A percentile compares a stretch with the other conserved stretches of the same genome.
phyloP scores from a whole-genome alignment of 2,888 invertebrate species.

The Philereme vetulata region DNA sequence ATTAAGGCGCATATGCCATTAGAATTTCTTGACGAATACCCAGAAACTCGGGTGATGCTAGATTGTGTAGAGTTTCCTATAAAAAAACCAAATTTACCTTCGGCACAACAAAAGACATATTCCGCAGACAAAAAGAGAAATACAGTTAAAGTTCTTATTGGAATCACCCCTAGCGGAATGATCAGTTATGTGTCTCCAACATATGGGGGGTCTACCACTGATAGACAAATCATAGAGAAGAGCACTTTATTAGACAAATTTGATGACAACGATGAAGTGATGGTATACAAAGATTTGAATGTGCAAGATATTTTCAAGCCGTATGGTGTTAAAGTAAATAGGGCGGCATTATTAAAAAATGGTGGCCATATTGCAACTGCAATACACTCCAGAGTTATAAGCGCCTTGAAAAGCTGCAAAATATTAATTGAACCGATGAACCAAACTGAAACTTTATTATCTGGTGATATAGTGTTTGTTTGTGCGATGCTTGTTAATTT shows the following conservation, averaged over 20 bases:
- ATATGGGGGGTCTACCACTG: conserved; percentile 18
- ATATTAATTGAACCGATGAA: conserved; percentile 19
- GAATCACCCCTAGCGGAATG: background rate
- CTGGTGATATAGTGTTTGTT: conserved; percentile 16
- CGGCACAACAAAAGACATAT: background rate
- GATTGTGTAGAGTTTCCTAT: background rate
- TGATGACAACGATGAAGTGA: background rate
- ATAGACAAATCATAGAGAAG: conserved; percentile 21
- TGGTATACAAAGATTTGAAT: conserved; percentile 21
- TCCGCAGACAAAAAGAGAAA: conserved; percentile 5
- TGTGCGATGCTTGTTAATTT: conserved; percentile 9
- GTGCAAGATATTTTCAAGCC: conserved; percentile 19
- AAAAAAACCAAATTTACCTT: background rate
- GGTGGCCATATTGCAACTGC: background rate
- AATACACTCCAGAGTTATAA: background rate
- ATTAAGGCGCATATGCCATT: background rate
- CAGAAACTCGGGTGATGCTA: background rate
- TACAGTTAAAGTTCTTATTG: background rate
- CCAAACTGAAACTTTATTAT: conserved; percentile 9
- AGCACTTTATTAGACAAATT: conserved; percentile 3
- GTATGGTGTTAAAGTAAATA: conserved; percentile 3
- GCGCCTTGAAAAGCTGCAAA: conserved; percentile 15
- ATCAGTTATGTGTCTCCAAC: conserved; percentile 1
- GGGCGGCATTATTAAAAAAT: background rate
- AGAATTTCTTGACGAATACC: background rate